Evolutionary conservation across 2,797 vertebrate species (phyloP).

Genomic region (Clarias laeviceps): DNA sequence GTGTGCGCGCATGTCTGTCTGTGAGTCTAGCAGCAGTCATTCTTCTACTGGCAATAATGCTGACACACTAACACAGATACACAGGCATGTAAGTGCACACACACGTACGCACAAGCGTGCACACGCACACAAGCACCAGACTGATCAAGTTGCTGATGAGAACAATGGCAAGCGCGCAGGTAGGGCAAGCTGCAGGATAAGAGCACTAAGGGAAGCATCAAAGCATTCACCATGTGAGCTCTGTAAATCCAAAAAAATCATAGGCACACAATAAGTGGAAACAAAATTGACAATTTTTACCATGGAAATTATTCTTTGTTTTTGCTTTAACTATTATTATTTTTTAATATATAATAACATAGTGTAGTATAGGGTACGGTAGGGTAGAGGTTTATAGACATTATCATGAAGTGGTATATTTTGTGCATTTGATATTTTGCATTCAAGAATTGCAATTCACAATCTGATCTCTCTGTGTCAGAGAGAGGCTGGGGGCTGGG

Average conservation of each 20-base stretch:
- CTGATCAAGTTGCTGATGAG: conserved; percentile 34
- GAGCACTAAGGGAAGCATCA: conserved; percentile 26
- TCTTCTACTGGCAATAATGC: conserved; percentile 37
- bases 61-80: conserved; percentile 35
- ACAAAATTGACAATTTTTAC: conserved; percentile 33
- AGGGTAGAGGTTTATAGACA: conserved; percentile 14
- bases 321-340: conserved; percentile 2
- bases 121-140: conserved; percentile 21
- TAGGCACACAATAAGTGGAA: conserved; percentile 4
- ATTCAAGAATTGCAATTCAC: conserved; percentile 34
- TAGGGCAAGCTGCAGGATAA: conserved; percentile 26
- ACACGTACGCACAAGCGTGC: conserved; percentile 11
- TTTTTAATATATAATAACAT: conserved; percentile 41
- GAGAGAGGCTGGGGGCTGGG: conserved; percentile 22
- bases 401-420: conserved; percentile 41
- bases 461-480: conserved; percentile 32
- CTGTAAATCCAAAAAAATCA: conserved; percentile 22
- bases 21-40: neutral
- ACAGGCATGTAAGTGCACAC: neutral
- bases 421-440: conserved; percentile 26
- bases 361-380: neutral
- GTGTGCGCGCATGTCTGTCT: neutral
- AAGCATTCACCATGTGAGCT: conserved; percentile 33
- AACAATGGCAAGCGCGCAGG: conserved; percentile 35
- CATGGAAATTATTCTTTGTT: conserved; percentile 32